phyloP scores from a whole-genome alignment of 1,140 invertebrate species.

The Lamellibrachia luymesi region DNA sequence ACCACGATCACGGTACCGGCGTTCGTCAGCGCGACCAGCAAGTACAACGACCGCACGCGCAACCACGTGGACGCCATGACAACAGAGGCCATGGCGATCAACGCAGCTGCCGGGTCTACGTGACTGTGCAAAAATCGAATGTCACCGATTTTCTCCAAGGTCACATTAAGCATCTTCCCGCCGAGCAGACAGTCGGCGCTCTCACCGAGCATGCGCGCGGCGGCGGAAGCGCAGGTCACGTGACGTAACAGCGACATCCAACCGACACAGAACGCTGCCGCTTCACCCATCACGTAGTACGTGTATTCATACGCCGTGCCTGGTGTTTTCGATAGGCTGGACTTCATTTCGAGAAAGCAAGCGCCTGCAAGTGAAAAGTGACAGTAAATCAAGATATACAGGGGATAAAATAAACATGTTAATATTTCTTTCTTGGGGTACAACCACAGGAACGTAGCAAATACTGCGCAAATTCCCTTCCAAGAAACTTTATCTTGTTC shows the following conservation, averaged over 20 bases:
- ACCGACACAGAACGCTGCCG: background rate
- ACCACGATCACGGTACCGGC: slow-evolving; percentile 2
- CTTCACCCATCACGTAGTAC: slow-evolving; percentile 13
- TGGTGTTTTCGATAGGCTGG: background rate
- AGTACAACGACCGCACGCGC: background rate
- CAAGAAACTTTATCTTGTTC: too few species aligned
- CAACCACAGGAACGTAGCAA: too few species aligned
- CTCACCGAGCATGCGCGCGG: background rate
- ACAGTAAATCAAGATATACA: background rate
- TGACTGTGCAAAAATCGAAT: background rate
- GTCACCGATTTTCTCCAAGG: background rate
- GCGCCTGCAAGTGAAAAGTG: background rate
- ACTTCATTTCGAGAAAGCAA: background rate
- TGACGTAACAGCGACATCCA: slow-evolving; percentile 2
- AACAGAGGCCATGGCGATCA: background rate
- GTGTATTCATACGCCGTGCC: slow-evolving; percentile 10
- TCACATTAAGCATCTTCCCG: background rate
- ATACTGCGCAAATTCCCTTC: too few species aligned
- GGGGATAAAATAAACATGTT: too few species aligned
- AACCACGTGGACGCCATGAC: background rate
- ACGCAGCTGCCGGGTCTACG: background rate
- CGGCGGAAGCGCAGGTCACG: background rate
- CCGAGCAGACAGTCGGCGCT: background rate
- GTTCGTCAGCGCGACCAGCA: background rate
- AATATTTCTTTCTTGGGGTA: too few species aligned